A percentile compares a stretch with the other conserved stretches of the same genome.
Evolutionary conservation across 2,888 invertebrate genomes (phyloP).

Genomic region (Allophyes oxyacanthae): DNA sequence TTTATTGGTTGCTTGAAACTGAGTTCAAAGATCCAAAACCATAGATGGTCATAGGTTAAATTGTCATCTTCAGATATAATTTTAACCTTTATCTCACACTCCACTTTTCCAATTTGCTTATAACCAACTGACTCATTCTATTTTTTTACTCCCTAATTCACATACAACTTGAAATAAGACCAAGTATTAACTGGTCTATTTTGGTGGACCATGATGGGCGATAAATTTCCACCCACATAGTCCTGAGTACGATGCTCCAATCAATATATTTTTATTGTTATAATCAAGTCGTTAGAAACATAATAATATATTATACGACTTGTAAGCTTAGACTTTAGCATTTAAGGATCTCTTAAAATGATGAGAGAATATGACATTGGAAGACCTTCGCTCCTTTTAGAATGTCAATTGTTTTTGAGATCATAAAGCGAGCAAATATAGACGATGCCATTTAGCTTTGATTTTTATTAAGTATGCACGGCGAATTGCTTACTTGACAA

Average conservation of each 20-base stretch:
- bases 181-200: constrained; percentile 26
- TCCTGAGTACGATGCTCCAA: constrained; percentile 42
- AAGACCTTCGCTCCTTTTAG: constrained; percentile 33
- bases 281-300: constrained; percentile 25
- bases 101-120: constrained; percentile 36
- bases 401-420: constrained; percentile 14
- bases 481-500: background rate
- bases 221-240: constrained; percentile 37
- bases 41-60: constrained; percentile 40
- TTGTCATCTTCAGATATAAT: constrained; percentile 14
- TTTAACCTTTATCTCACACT: constrained; percentile 39
- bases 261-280: constrained; percentile 38
- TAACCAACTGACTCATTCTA: constrained; percentile 28
- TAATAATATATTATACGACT: constrained; percentile 40
- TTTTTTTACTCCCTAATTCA: constrained; percentile 40
- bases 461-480: constrained; percentile 15
- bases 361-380: constrained; percentile 28
- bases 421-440: constrained; percentile 14
- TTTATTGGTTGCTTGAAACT: background rate
- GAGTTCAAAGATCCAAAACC: constrained; percentile 42
- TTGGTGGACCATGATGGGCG: constrained; percentile 21
- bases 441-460: constrained; percentile 10
- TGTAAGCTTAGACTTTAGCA: constrained; percentile 34
- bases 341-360: constrained; percentile 22
- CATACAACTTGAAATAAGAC: constrained; percentile 33